phyloP scores from a whole-genome alignment of 1,140 invertebrate genomes.

The Lepidotrigona ventralis region DNA sequence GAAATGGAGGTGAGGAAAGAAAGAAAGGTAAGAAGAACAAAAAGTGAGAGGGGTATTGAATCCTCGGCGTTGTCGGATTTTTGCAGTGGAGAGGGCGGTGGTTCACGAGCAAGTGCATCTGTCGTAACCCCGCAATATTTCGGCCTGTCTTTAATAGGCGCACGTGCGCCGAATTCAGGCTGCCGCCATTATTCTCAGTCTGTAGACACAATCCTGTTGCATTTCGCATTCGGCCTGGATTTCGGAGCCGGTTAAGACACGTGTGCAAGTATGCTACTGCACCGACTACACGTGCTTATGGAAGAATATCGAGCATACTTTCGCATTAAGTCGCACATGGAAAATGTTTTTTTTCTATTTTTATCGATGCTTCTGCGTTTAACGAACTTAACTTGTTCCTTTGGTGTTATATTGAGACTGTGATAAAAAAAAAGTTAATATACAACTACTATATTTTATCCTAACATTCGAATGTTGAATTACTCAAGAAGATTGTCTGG shows the following conservation, averaged over 20 bases:
- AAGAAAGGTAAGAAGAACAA: not conserved
- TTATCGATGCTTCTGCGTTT: not conserved
- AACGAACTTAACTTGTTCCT: not conserved
- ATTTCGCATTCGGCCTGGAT: constrained; percentile 52
- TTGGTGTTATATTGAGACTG: too few relatives aligned
- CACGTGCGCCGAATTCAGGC: constrained; percentile 39
- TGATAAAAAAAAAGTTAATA: too few relatives aligned
- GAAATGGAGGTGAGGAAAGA: not conserved
- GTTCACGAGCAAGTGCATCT: constrained; percentile 24
- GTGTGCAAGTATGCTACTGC: too few relatives aligned
- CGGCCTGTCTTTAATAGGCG: constrained; percentile 31
- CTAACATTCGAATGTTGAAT: too few relatives aligned
- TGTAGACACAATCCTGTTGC: constrained; percentile 63
- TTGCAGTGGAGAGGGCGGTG: not conserved
- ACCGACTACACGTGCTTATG: not conserved
- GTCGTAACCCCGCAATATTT: constrained; percentile 31
- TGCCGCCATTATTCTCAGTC: constrained; percentile 36
- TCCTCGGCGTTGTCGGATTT: constrained; percentile 1
- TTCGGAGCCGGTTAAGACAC: not conserved
- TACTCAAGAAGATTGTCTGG: too few relatives aligned
- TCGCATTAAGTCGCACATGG: not conserved
- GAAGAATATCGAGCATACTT: not conserved
- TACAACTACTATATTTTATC: too few relatives aligned
- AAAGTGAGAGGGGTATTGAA: constrained; percentile 28
- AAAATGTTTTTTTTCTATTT: not conserved